Conservation (phyloP, 2,113 vertebrate genomes). For the Crotalus helleri region DNA sequence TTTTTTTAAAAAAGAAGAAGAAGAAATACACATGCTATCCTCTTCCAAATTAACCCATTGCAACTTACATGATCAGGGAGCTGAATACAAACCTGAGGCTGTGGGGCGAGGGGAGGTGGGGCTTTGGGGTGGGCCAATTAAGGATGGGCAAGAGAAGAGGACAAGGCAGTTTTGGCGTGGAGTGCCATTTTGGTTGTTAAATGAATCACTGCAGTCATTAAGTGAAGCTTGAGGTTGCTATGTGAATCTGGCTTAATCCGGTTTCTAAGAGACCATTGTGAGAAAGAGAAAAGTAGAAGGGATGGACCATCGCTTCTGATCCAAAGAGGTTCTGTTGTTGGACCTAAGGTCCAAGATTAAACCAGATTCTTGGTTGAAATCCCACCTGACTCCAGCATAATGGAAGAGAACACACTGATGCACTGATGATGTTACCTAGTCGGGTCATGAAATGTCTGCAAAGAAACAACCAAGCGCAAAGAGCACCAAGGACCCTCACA, state of each 20-base stretch:
- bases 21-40: constrained; percentile 46
- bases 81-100: background rate
- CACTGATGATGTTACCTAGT: too few relatives aligned
- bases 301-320: background rate
- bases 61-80: constrained; percentile 35
- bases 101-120: background rate
- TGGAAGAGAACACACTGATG: background rate
- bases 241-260: too few relatives aligned
- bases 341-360: too few relatives aligned
- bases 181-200: background rate
- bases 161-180: background rate
- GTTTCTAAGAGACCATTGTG: background rate
- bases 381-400: background rate
- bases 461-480: too few relatives aligned
- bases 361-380: too few relatives aligned
- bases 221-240: too few relatives aligned
- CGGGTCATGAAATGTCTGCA: too few relatives aligned
- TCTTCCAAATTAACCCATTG: constrained; percentile 49
- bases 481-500: too few relatives aligned
- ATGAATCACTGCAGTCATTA: too few relatives aligned
- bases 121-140: background rate
- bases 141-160: background rate
- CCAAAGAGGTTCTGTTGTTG: background rate
- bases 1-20: background rate
- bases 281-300: background rate